Percentiles rank a stretch among this genome's conserved stretches.
phyloP scores from a whole-genome alignment of 2,888 invertebrate genomes.

The Leucophora obtusa region DNA sequence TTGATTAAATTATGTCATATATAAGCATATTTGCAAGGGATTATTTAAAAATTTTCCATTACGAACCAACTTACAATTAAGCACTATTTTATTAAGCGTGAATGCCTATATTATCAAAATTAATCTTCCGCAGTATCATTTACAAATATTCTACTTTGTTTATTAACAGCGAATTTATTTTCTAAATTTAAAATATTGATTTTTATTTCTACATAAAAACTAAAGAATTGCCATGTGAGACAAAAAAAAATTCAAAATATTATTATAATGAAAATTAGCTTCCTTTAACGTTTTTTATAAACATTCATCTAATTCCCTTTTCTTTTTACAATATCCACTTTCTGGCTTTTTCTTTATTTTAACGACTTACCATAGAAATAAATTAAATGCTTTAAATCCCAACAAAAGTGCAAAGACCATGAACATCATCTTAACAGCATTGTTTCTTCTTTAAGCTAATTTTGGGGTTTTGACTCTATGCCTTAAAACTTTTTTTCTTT shows the following conservation, averaged over 20 bases:
- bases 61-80: no score
- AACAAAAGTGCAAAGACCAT: constrained; percentile 58
- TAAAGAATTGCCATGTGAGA: background rate
- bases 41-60: no score
- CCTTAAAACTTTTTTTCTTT: constrained; percentile 11
- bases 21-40: no score
- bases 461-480: constrained; percentile 53
- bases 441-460: constrained; percentile 56
- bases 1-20: no score
- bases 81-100: no score
- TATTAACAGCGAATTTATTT: background rate
- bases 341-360: constrained; percentile 8
- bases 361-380: constrained; percentile 46
- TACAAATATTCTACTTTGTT: background rate
- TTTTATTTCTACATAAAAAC: constrained; percentile 8
- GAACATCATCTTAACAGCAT: constrained; percentile 54
- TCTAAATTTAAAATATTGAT: constrained; percentile 35
- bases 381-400: constrained; percentile 54
- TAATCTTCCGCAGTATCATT: background rate
- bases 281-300: constrained; percentile 24
- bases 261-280: constrained; percentile 40
- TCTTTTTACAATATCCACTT: background rate
- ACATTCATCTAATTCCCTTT: constrained; percentile 15
- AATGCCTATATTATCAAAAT: background rate
- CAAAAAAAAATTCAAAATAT: background rate